These are phyloP conservation scores for Diceros bicornis DNA, from an alignment of 2,797 vertebrate genomes.

Conservation along the genomic window DNA sequence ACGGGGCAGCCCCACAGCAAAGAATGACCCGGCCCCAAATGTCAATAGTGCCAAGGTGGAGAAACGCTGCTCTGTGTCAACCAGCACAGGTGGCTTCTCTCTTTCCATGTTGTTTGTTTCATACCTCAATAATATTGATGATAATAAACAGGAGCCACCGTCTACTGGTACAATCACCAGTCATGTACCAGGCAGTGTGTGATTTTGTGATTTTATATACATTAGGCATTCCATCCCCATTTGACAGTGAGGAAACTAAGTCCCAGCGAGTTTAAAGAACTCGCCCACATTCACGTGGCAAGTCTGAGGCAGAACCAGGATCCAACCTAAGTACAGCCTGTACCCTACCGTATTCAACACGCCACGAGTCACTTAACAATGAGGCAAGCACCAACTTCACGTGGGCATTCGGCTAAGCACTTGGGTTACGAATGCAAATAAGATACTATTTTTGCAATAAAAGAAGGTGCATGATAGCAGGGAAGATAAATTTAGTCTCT, in stretches of 20 bases:
- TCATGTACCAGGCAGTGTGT: no score
- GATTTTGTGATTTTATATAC: fast-evolving
- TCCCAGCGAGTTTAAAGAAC: no score
- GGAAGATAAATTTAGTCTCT: not conserved
- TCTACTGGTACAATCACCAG: not conserved
- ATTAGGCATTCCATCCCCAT: no score
- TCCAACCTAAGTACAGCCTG: no score
- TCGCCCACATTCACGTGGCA: not conserved
- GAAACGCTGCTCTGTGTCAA: no score
- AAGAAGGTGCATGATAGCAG: not conserved
- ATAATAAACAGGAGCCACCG: not conserved
- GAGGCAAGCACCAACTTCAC: no score
- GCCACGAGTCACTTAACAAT: not conserved
- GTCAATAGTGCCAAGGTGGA: no score
- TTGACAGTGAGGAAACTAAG: not conserved
- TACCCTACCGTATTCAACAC: no score
- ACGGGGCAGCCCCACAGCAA: not conserved
- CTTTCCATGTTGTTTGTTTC: not conserved
- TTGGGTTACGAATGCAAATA: not conserved
- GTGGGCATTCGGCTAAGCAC: not conserved
- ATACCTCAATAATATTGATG: not conserved
- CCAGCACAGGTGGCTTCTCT: not conserved
- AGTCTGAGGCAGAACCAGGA: not conserved
- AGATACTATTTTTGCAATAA: not conserved
- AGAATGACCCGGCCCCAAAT: not conserved